phyloP scores from a whole-genome alignment of 2,797 vertebrate genomes.

The Tragelaphus eurycerus region DNA sequence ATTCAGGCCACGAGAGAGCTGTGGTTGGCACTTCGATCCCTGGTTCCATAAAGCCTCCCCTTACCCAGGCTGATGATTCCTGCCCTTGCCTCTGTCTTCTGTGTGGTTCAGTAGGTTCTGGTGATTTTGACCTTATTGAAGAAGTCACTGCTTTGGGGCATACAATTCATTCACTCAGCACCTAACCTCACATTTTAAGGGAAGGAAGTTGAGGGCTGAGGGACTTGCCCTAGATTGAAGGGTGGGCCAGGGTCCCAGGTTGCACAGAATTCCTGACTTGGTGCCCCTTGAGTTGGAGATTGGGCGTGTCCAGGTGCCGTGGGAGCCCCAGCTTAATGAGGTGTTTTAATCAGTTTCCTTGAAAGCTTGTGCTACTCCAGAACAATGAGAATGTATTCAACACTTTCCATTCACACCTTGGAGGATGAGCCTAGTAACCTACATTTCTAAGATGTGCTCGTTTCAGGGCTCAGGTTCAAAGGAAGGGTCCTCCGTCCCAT shows the following conservation, averaged over 20 bases:
- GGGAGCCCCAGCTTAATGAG: not conserved
- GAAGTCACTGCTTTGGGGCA: not conserved
- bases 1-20: accelerated
- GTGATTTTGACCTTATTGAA: not conserved
- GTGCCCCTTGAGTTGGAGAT: not conserved
- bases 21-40: not conserved
- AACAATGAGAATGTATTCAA: not conserved
- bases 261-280: not conserved
- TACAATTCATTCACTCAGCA: not conserved
- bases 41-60: not conserved
- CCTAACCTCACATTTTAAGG: not conserved
- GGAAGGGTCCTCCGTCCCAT: not conserved
- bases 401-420: not conserved
- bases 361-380: not conserved
- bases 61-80: not conserved
- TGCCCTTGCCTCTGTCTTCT: not conserved
- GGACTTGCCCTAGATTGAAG: not conserved
- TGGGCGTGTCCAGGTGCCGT: not conserved
- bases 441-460: not conserved
- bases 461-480: not conserved
- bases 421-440: not conserved
- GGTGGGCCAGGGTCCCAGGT: not conserved
- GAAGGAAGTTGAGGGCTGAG: not conserved
- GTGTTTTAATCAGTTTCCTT: not conserved
- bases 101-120: not conserved